A percentile compares a stretch with the other conserved stretches of the same genome.
These are phyloP conservation scores for Ceratina calcarata DNA, from an alignment of 1,140 invertebrate species.

Conservation along the genomic window DNA sequence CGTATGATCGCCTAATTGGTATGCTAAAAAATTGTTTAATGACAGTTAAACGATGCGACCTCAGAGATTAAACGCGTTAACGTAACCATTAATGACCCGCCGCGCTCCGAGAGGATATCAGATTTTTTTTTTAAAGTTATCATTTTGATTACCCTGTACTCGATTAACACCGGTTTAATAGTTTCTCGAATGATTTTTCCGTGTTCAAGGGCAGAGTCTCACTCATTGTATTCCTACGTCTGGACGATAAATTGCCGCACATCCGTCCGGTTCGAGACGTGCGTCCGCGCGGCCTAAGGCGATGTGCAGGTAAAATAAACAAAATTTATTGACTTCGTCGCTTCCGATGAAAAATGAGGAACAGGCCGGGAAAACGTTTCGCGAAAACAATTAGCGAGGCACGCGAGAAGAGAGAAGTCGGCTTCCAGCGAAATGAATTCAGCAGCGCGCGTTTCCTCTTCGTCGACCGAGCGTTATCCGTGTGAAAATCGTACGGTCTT, in stretches of 20 bases:
- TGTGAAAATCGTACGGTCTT: conserved; percentile 52
- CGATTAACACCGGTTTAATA: background rate
- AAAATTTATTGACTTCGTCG: too few relatives aligned
- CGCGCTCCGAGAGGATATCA: conserved; percentile 21
- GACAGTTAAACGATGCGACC: background rate
- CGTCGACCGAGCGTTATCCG: conserved; percentile 39
- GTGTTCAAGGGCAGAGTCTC: conserved; percentile 9
- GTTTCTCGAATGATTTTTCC: conserved; percentile 17
- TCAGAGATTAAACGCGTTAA: conserved; percentile 5
- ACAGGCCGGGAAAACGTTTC: too few relatives aligned
- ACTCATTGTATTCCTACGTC: background rate
- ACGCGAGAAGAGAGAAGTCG: background rate
- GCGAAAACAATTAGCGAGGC: background rate
- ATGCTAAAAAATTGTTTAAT: background rate
- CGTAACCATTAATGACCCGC: conserved; percentile 3
- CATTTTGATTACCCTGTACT: conserved; percentile 12
- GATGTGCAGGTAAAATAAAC: too few relatives aligned
- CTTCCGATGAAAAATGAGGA: too few relatives aligned
- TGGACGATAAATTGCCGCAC: background rate
- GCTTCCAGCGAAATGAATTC: conserved; percentile 3
- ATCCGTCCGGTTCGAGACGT: background rate
- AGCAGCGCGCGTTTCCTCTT: background rate
- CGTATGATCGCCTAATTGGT: too few relatives aligned
- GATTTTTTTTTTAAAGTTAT: conserved; percentile 7
- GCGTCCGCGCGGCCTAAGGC: too few relatives aligned